Base-by-base conservation (phyloP, 2,797 vertebrate genomes). In the Cyclopterus lumpus region DNA sequence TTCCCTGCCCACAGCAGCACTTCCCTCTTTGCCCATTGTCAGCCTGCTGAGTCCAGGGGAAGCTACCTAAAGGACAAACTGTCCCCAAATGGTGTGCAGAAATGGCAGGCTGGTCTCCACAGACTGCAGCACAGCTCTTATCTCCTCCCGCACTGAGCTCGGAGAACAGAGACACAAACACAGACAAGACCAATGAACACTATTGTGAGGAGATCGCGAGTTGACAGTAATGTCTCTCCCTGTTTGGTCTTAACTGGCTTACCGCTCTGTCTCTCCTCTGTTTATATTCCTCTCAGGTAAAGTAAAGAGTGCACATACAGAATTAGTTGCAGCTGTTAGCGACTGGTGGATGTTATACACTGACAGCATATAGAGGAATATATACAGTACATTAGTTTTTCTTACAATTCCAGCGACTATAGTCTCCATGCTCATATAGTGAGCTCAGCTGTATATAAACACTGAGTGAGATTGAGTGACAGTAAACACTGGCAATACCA, bases 161-260 rank as follows among this genome's bases (percentile, higher is more conserved):
- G 3, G 58, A 87, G 84, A 89, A 88, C 79, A 84, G 79, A 85
- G 68, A 83, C 66, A 9, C 69, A 87, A 83, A 91, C 81, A 76
- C 79, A 89, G 86, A 93, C 80, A 82, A 78, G 83, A 81, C 63
- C 81, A 81, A 44, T 71, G 83, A 83, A 73, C 67, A 12, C 73
- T 49, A 36, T 64, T 70, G 81, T 80, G 79, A 72, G 72, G 81
- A 72, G 73, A 82, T 55, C 69, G 70, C n/a, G n/a, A 85, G 81
- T 81, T 90, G 91, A 89, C 90, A 93, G 84, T 75, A 77, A 77
- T 86, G 83, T 93, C 90, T 78, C 82, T 89, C 67, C 80, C 71
- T 82, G 74, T 92, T 92, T 93, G 85, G 65, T 84, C 71, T 67
- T 42, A 73, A 72, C 73, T 68, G 64, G 57, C 76, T 75, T 58